Base-by-base conservation (phyloP, 2,888 invertebrate species). In the Tetramorium bicarinatum region DNA sequence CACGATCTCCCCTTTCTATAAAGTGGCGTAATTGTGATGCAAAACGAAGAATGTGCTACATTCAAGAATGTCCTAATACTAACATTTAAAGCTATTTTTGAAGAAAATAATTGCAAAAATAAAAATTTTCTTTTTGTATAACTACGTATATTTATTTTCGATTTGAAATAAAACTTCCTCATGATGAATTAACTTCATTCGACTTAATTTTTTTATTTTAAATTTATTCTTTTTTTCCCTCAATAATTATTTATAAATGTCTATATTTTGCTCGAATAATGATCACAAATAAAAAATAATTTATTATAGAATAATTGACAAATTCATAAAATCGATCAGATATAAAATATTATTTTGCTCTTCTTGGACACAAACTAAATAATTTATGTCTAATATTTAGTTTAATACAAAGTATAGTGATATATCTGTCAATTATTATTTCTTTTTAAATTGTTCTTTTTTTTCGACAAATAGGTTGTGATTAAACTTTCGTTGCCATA, bases 161-260 rank as follows among this genome's bases (percentile, higher is more conserved):
- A 72, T 18, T 49, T 52, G 4, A 69, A 69, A n/a, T 49, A 49
- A 49, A 49, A 71, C 13, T 71, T 52, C 11, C 34, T 69, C 29
- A 8, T 49, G 25, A 44, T 44, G 8, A 44, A 21, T 4, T 49
- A 49, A 49, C 13, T 7, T 11, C 18, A 47, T 67, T 69, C 49
- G n/a, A 49, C 8, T 49, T 67, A 21, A 7, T 52, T 47, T 67
- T 52, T 67, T 7, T 29, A 52, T 52, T 71, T n/a, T 6, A 38
- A 21, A 34, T 52, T 13, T 69, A 25, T 4, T 25, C 7, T 4
- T 67, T 67, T 18, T 1, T 7, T 18, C 11, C 4, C 9, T 47
- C 11, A n/a, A 69, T 29, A 29, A 29, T 34, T 49, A 67, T 67
- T 66, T 4, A 3, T 9, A 18, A 25, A 21, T 7, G 7, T 67